Evolutionary conservation across 2,797 vertebrate genomes (phyloP).

Genomic region (Microctenopoma lineatum): DNA sequence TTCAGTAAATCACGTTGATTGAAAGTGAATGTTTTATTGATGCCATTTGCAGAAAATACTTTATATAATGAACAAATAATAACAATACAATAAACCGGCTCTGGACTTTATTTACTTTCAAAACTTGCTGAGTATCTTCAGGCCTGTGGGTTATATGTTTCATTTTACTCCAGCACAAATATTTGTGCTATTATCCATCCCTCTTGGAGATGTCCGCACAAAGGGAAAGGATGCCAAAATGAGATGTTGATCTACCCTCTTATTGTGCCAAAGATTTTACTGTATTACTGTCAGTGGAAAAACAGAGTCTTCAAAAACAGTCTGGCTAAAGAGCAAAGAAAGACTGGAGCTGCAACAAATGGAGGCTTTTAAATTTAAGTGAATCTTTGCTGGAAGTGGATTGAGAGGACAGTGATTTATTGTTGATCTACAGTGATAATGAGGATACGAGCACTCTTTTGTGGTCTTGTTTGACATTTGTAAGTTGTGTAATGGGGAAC

Average conservation of each 20-base stretch:
- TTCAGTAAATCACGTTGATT: constrained; percentile 24
- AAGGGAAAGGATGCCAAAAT: constrained; percentile 61
- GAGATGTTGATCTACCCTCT: constrained; percentile 70
- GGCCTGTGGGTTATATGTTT: constrained; percentile 47
- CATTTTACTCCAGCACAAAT: constrained; percentile 63
- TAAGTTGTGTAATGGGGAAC: constrained; percentile 75
- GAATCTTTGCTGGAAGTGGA: constrained; percentile 47
- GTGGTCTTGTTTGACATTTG: constrained; percentile 78
- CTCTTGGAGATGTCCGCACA: constrained; percentile 60
- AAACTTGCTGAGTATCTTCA: constrained; percentile 25
- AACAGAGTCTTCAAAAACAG: constrained; percentile 47
- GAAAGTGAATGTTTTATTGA: constrained; percentile 36
- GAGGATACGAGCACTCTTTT: constrained; percentile 60
- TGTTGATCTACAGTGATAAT: constrained; percentile 59
- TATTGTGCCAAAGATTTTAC: constrained; percentile 64
- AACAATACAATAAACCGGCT: constrained; percentile 43
- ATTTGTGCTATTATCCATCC: constrained; percentile 65
- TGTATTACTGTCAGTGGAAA: constrained; percentile 60
- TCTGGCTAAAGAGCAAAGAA: constrained; percentile 57
- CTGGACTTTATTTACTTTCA: constrained; percentile 52
- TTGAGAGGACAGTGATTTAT: constrained; percentile 35
- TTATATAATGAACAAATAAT: constrained; percentile 31
- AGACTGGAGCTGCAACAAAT: constrained; percentile 31
- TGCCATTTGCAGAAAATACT: constrained; percentile 40
- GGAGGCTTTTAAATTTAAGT: constrained; percentile 39